A percentile compares a stretch with the other conserved stretches of the same genome.
These are phyloP conservation scores for Drosophila infuscata DNA, from an alignment of 2,888 invertebrate genomes.

Conservation along the genomic window DNA sequence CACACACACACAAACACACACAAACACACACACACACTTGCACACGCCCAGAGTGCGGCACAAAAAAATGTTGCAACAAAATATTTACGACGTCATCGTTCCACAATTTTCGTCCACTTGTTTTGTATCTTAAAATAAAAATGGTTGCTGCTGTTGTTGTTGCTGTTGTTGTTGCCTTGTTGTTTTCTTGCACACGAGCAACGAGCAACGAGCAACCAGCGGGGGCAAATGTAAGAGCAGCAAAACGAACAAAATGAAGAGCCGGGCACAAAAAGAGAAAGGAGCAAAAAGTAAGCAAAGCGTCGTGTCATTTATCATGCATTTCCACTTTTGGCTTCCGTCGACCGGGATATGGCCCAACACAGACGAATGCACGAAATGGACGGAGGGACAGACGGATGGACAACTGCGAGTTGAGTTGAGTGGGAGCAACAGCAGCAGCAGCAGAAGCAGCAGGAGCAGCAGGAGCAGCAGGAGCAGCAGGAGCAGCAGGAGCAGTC, in stretches of 20 bases:
- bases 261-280: conserved; percentile 2
- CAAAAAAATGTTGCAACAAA: conserved; percentile 72
- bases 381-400: conserved; percentile 44
- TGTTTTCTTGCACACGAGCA: conserved; percentile 7
- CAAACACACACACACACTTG: conserved; percentile 10
- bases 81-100: conserved; percentile 79
- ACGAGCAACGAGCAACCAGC: conserved; percentile 19
- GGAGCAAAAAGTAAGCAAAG: conserved; percentile 51
- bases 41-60: neutral
- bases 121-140: conserved; percentile 60
- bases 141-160: conserved; percentile 37
- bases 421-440: conserved; percentile 12
- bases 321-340: conserved; percentile 81
- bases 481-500: neutral
- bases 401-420: conserved; percentile 24
- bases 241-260: conserved; percentile 7
- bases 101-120: conserved; percentile 73
- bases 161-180: conserved; percentile 24
- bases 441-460: neutral
- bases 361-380: conserved; percentile 62
- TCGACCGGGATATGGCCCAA: conserved; percentile 69
- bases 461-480: neutral
- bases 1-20: neutral
- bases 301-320: conserved; percentile 80
- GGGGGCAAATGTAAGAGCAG: conserved; percentile 13